Percentiles rank a stretch among this genome's conserved stretches.
These are phyloP conservation scores for Macaria liturata DNA, from an alignment of 2,888 invertebrate genomes.

Conservation along the genomic window DNA sequence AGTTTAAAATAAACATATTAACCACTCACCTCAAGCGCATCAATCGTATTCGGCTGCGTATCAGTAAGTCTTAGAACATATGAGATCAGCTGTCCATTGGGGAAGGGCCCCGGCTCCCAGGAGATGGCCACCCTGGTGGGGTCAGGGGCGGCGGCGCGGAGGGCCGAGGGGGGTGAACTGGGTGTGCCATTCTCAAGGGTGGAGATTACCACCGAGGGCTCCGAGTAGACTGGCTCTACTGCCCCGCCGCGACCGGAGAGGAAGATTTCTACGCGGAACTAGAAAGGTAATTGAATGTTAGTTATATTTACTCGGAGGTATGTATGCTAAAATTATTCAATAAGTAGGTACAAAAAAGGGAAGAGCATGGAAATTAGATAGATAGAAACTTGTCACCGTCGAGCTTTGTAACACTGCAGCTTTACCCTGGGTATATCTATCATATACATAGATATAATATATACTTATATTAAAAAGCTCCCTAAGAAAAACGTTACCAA, in stretches of 20 bases:
- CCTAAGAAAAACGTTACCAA: no score
- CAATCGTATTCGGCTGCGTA: conserved; percentile 80
- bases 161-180: conserved; percentile 88
- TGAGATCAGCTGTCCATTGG: conserved; percentile 94
- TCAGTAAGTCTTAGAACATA: conserved; percentile 90
- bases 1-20: no score
- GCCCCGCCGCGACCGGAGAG: conserved; percentile 87
- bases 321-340: no score
- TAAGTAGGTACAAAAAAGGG: no score
- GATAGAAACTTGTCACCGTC: no score
- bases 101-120: conserved; percentile 94
- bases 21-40: conserved; percentile 84
- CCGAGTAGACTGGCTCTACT: conserved; percentile 88
- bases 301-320: no score
- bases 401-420: no score
- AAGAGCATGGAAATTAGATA: no score
- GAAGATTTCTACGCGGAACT: conserved; percentile 95
- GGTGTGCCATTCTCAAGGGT: conserved; percentile 90
- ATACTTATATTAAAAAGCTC: no score
- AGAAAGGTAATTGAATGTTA: conserved; percentile 20
- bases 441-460: no score
- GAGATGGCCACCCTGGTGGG: conserved; percentile 92
- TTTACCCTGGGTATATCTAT: no score
- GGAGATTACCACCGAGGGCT: conserved; percentile 89
- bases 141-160: conserved; percentile 91